Percentiles rank a stretch among this genome's conserved stretches.
Evolutionary conservation across 2,888 invertebrate genomes (phyloP).

Genomic region (Rhodophaea formosa): DNA sequence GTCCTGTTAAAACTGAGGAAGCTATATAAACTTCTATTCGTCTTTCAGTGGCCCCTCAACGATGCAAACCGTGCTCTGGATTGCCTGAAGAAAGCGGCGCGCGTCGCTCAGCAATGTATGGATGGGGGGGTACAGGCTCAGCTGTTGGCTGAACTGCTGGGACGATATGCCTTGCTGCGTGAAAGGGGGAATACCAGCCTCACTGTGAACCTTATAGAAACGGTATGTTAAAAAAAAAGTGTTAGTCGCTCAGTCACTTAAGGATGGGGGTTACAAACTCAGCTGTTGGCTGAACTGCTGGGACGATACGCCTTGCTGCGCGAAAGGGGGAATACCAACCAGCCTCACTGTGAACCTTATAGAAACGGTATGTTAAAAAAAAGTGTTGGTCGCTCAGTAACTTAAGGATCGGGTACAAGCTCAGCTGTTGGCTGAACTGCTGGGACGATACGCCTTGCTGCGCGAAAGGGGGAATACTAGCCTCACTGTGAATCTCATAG

Average conservation of each 20-base stretch:
- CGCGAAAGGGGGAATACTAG: conserved; percentile 91
- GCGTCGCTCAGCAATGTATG: conserved; percentile 98
- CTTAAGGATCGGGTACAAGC: conserved; percentile 99
- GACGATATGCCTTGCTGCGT: conserved; percentile 95
- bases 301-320: conserved; percentile 96
- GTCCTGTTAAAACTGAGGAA: too few species aligned
- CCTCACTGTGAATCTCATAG: conserved; percentile 78
- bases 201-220: conserved; percentile 79
- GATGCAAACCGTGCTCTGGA: conserved; percentile 96
- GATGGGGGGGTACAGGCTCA: conserved; percentile 98
- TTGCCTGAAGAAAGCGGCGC: conserved; percentile 96
- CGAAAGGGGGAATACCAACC: conserved; percentile 91
- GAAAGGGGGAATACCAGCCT: conserved; percentile 89
- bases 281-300: conserved; percentile 95
- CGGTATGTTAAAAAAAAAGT: conserved; percentile 48
- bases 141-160: conserved; percentile 95
- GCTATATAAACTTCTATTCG: too few species aligned
- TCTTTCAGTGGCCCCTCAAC: conserved; percentile 83
- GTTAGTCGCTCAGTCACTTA: conserved; percentile 95
- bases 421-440: conserved; percentile 95
- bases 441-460: conserved; percentile 96
- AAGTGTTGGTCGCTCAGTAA: conserved; percentile 89
- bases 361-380: conserved; percentile 64
- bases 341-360: conserved; percentile 78
- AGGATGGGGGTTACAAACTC: conserved; percentile 98